These are phyloP conservation scores for Drosophila parvula DNA, from an alignment of 1,140 invertebrate species.

Conservation along the genomic window DNA sequence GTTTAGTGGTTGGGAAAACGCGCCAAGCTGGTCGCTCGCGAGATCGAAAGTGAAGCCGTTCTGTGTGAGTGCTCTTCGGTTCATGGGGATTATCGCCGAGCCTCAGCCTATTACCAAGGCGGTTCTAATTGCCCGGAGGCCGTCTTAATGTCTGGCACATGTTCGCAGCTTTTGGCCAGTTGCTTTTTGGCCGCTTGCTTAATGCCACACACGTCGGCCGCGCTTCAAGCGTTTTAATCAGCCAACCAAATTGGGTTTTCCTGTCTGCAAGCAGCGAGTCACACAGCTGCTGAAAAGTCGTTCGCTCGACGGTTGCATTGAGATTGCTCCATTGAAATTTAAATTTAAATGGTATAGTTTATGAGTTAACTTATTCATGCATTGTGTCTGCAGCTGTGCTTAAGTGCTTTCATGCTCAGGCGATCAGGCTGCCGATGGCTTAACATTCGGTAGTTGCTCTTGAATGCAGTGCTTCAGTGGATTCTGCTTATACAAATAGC, in stretches of 20 bases:
- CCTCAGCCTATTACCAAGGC: slow-evolving; percentile 9
- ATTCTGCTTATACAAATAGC: slow-evolving; percentile 6
- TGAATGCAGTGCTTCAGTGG: slow-evolving; percentile 5
- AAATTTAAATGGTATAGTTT: slow-evolving; percentile 44
- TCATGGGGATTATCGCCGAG: slow-evolving; percentile 3
- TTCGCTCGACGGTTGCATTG: slow-evolving; percentile 47
- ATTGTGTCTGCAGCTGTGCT: slow-evolving; percentile 52
- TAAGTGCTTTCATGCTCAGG: slow-evolving; percentile 37
- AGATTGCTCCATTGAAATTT: slow-evolving; percentile 57
- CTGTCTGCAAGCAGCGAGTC: slow-evolving; percentile 45
- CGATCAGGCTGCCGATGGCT: slow-evolving; percentile 25
- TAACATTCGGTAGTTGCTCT: slow-evolving; percentile 34
- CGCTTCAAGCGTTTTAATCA: slow-evolving; percentile 46
- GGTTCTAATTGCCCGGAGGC: slow-evolving; percentile 46
- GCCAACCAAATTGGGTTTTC: slow-evolving; percentile 60
- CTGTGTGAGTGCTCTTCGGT: slow-evolving; percentile 2
- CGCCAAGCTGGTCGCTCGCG: slow-evolving; percentile 1
- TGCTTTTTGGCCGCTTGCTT: slow-evolving; percentile 16
- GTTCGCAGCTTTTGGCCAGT: slow-evolving; percentile 18
- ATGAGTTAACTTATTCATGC: slow-evolving; percentile 51
- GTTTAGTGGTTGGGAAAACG: slow-evolving; percentile 6
- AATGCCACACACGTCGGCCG: slow-evolving; percentile 55
- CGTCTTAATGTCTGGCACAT: slow-evolving; percentile 59
- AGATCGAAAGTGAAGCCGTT: slow-evolving; percentile 56
- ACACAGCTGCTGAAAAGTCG: slow-evolving; percentile 41